Evolutionary conservation across 2,113 vertebrate species (phyloP).

Genomic region (Eupsittula cactorum): DNA sequence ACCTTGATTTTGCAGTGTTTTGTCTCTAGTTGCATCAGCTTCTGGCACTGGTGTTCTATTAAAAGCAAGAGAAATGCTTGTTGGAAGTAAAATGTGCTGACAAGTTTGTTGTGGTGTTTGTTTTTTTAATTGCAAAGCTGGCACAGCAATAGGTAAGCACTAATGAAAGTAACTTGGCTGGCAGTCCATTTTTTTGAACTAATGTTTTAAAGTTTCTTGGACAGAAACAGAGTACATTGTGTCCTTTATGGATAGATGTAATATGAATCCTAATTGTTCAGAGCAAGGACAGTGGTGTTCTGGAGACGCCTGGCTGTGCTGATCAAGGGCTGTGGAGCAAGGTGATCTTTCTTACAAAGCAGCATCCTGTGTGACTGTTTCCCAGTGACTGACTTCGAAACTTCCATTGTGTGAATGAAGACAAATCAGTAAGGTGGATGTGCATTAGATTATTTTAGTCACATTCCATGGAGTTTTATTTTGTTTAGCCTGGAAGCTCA

Average conservation of each 20-base stretch:
- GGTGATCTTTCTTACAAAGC: not conserved
- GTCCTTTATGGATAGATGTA: not conserved
- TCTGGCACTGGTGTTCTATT: not conserved
- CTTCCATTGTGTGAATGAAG: not conserved
- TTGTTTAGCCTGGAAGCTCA: not conserved
- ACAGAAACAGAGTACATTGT: not conserved
- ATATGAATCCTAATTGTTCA: not conserved
- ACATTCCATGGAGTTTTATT: not conserved
- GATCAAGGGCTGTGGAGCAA: not conserved
- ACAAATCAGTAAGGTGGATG: not conserved
- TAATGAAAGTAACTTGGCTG: not conserved
- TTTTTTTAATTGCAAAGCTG: slow-evolving; percentile 16
- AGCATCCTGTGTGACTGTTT: not conserved
- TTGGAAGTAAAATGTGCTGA: slow-evolving; percentile 32
- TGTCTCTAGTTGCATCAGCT: slow-evolving; percentile 16
- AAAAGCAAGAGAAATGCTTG: not conserved
- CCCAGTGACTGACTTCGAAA: not conserved
- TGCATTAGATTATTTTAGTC: not conserved
- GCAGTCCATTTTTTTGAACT: not conserved
- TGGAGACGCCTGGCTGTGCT: not conserved
- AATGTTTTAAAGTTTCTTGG: not conserved
- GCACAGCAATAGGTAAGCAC: not conserved
- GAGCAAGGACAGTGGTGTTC: not conserved
- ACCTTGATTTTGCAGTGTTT: not conserved
- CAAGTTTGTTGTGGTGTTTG: not conserved